Percentiles rank a stretch among this genome's conserved stretches.
Conservation (phyloP, 2,888 invertebrate species). For the Pteria penguin region DNA sequence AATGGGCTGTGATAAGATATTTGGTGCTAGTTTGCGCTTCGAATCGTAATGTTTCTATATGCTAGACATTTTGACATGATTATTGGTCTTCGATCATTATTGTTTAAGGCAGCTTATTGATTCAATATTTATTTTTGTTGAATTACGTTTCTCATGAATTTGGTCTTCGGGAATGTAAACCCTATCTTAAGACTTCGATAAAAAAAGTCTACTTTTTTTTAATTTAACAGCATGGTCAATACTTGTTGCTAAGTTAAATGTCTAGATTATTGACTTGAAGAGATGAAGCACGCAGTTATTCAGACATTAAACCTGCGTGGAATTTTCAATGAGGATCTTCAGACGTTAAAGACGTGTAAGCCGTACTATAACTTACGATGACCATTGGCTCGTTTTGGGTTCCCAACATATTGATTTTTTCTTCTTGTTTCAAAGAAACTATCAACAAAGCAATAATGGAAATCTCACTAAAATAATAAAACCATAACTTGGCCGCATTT, state of each 20-base stretch:
- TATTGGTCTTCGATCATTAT: too few relatives aligned
- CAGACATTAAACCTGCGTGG: slow-evolving; percentile 12
- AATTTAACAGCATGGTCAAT: not conserved
- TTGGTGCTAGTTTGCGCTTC: too few relatives aligned
- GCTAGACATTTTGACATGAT: too few relatives aligned
- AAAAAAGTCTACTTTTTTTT: too few relatives aligned
- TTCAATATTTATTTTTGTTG: too few relatives aligned
- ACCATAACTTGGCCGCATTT: slow-evolving; percentile 25
- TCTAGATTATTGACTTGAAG: not conserved
- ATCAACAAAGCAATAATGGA: slow-evolving; percentile 26
- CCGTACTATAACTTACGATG: slow-evolving; percentile 33
- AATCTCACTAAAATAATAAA: slow-evolving; percentile 35
- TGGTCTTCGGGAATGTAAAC: too few relatives aligned
- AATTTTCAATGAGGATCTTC: slow-evolving; percentile 10
- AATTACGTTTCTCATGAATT: too few relatives aligned
- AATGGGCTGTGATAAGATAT: too few relatives aligned
- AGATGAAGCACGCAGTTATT: not conserved
- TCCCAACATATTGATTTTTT: slow-evolving; percentile 29
- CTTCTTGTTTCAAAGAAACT: slow-evolving; percentile 19
- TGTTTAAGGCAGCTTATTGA: too few relatives aligned
- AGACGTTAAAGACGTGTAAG: not conserved
- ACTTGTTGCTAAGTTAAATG: slow-evolving; percentile 12
- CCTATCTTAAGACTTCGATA: too few relatives aligned
- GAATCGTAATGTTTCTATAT: too few relatives aligned
- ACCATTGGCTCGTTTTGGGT: slow-evolving; percentile 33